Conservation (phyloP, 2,797 vertebrate genomes). For the Halcyon badia region DNA sequence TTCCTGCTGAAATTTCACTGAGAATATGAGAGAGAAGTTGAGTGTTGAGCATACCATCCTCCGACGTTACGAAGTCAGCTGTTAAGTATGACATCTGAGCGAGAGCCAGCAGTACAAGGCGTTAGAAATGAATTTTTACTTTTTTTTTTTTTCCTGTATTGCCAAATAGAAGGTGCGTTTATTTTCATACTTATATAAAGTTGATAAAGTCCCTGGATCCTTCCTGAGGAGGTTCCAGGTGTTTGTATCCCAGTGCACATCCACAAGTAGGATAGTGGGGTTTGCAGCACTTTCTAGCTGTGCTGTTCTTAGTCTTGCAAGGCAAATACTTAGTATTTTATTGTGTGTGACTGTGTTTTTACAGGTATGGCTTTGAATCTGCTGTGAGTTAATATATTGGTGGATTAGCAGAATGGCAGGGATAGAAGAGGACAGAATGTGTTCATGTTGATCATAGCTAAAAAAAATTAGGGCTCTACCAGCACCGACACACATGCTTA, state of each 20-base stretch:
- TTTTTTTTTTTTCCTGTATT: not conserved
- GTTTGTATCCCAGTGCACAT: not conserved
- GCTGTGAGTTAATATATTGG: not conserved
- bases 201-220: not conserved
- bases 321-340: not conserved
- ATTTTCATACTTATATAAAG: not conserved
- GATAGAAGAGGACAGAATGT: not conserved
- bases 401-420: not conserved
- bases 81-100: not conserved
- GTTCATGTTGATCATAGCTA: not conserved
- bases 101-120: not conserved
- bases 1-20: not conserved
- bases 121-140: not conserved
- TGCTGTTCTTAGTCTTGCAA: not conserved
- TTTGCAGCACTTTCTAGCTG: not conserved
- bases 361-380: not conserved
- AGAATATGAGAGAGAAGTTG: not conserved
- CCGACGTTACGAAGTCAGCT: not conserved
- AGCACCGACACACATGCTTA: not conserved
- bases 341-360: not conserved
- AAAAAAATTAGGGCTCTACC: not conserved
- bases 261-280: not conserved
- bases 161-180: not conserved
- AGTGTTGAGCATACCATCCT: not conserved
- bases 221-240: not conserved